A percentile compares a stretch with the other conserved stretches of the same genome.
Evolutionary conservation across 2,797 vertebrate species (phyloP).

Genomic region (Aselliscus stoliczkanus): DNA sequence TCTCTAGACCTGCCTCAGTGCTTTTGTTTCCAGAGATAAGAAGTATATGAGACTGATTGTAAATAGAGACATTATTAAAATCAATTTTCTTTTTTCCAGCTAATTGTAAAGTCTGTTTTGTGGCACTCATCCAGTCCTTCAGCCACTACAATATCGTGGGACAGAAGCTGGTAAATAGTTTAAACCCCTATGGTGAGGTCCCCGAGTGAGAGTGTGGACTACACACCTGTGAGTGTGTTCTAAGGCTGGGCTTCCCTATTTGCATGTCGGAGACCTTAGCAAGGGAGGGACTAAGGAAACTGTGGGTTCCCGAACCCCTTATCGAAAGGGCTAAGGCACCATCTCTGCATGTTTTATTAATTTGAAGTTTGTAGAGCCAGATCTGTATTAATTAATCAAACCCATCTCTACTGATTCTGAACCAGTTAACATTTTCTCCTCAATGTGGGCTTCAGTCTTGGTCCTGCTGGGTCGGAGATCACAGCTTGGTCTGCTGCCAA

Average conservation of each 20-base stretch:
- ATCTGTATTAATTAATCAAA: neutral
- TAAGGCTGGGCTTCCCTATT: neutral
- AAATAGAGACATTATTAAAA: neutral
- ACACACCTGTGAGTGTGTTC: accelerated
- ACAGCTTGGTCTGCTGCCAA: neutral
- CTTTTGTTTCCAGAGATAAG: neutral
- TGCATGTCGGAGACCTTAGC: neutral
- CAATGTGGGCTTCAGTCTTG: neutral
- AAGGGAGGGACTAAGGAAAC: neutral
- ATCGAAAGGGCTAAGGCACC: neutral
- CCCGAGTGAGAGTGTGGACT: neutral
- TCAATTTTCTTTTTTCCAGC: slow-evolving; percentile 79
- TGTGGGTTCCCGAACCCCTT: neutral
- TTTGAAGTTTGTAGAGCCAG: neutral
- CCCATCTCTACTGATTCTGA: neutral
- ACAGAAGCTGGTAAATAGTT: slow-evolving; percentile 91
- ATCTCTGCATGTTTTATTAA: neutral
- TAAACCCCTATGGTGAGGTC: accelerated
- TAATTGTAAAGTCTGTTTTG: slow-evolving; percentile 91
- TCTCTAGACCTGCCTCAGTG: neutral
- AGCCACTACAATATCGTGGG: slow-evolving; percentile 92
- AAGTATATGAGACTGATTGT: neutral
- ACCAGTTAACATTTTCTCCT: neutral
- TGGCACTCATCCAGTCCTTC: slow-evolving; percentile 94
- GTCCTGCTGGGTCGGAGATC: neutral